These are phyloP conservation scores for Daphoenositta chrysoptera DNA, from an alignment of 2,113 vertebrate genomes.

Conservation along the genomic window DNA sequence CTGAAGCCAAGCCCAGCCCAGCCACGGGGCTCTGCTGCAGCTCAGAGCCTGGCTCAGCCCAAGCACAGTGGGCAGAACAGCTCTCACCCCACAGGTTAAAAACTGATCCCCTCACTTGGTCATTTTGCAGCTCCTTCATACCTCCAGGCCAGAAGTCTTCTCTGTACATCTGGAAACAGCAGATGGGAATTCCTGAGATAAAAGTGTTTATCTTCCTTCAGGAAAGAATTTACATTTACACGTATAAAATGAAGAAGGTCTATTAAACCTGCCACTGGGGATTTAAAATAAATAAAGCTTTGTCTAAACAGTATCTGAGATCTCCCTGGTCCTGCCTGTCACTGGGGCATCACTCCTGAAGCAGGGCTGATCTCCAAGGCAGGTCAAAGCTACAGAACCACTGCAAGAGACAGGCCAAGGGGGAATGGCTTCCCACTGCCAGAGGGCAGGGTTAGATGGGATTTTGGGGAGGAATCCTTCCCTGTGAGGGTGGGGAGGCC, in stretches of 20 bases:
- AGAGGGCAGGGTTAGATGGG: neutral
- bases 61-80: neutral
- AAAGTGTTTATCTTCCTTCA: neutral
- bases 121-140: neutral
- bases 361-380: neutral
- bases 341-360: neutral
- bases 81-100: neutral
- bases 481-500: neutral
- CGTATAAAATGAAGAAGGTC: neutral
- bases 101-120: neutral
- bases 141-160: neutral
- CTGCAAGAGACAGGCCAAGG: neutral
- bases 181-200: conserved; percentile 1
- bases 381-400: neutral
- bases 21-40: no score
- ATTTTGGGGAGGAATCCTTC: neutral
- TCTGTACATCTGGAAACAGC: neutral
- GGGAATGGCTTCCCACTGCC: neutral
- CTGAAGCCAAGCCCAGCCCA: neutral
- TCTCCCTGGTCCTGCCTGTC: neutral
- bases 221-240: neutral
- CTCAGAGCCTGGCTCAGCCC: no score
- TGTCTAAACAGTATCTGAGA: neutral
- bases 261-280: neutral
- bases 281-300: neutral